Base-by-base conservation (phyloP, 2,113 vertebrate genomes). In the Thunnus maccoyii region DNA sequence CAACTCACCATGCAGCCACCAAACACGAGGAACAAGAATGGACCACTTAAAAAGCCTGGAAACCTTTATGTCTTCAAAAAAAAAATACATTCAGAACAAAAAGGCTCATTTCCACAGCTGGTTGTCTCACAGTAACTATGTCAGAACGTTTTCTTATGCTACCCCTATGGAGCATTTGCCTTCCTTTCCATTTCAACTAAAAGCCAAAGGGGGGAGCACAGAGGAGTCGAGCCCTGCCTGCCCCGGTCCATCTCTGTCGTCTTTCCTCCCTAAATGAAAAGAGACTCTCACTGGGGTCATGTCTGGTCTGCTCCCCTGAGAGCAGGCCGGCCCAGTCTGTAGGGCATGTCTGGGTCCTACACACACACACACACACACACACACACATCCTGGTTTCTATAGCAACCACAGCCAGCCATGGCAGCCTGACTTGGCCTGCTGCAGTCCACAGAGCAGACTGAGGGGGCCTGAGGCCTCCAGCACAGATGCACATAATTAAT, bases 291-390 rank as follows among this genome's bases (percentile, higher is more conserved):
- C 89, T 32, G 86, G 92, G 96, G 95, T 96, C 95, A 93, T 78
- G 95, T 96, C 96, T 96, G 96, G 96, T 94, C 96, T 89, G 83
- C 85, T 93, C 96, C 92, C 95, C 0, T 14, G 94, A 84, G 94
- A 94, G 83, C 83, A 90, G 82, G 81, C 78, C 62, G 50, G 78
- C 67, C 83, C 93, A 79, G 95, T 93, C 95, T 95, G 93, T 87
- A 60, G 81, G 92, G 64, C 82, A 88, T 82, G 91, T 93, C 95
- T 96, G 93, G 84, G 86, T 91, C 89, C 87, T 70, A 41, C 50
- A 65, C 20, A 64, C 70, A 60, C 57, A 72, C 54, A 62, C 57
- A 73, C 70, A 54, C 67, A 54, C 76, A 48, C 76, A 66, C 60
- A 44, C 60, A 52, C 72, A 76, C 61, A 66, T 10, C 1, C 22